These are phyloP conservation scores for Sisor rabdophorus DNA, from an alignment of 2,113 vertebrate genomes.

Conservation along the genomic window DNA sequence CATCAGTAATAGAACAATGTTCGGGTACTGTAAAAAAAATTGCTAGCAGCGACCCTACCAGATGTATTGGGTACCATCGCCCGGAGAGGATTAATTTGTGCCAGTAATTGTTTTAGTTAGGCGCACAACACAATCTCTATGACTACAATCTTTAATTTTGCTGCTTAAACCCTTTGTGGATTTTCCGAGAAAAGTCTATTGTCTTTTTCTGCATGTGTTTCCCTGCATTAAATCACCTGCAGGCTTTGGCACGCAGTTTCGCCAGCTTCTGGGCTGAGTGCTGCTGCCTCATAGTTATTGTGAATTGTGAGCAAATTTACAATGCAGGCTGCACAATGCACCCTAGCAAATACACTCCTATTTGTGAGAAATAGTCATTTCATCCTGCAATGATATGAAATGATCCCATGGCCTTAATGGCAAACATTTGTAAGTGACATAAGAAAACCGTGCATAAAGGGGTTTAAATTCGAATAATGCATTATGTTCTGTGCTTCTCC, in stretches of 20 bases:
- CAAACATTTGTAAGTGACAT: conserved; percentile 40
- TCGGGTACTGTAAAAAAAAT: no score
- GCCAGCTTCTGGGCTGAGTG: conserved; percentile 21
- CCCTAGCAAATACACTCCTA: conserved; percentile 11
- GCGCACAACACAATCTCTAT: conserved; percentile 28
- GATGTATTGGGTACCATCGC: conserved; percentile 35
- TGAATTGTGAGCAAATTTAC: conserved; percentile 47
- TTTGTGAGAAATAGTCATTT: conserved; percentile 42
- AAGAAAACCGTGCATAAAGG: conserved; percentile 37
- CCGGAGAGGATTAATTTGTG: conserved; percentile 40
- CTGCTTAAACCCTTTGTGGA: conserved; percentile 31
- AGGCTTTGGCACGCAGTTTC: conserved; percentile 32
- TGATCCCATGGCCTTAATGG: conserved; percentile 40
- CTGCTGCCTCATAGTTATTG: conserved; percentile 39
- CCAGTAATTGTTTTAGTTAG: conserved; percentile 14
- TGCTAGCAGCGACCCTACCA: not conserved
- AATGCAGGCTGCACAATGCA: conserved; percentile 30
- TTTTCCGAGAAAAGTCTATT: conserved; percentile 36
- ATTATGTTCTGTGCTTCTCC: conserved; percentile 49
- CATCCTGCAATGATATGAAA: conserved; percentile 42
- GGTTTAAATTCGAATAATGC: conserved; percentile 47
- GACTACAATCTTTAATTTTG: conserved; percentile 31
- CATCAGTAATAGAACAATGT: no score
- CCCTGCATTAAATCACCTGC: conserved; percentile 17
- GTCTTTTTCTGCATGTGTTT: conserved; percentile 14